Conservation (phyloP, 1,140 invertebrate species). For the Berghia stephanieae region DNA sequence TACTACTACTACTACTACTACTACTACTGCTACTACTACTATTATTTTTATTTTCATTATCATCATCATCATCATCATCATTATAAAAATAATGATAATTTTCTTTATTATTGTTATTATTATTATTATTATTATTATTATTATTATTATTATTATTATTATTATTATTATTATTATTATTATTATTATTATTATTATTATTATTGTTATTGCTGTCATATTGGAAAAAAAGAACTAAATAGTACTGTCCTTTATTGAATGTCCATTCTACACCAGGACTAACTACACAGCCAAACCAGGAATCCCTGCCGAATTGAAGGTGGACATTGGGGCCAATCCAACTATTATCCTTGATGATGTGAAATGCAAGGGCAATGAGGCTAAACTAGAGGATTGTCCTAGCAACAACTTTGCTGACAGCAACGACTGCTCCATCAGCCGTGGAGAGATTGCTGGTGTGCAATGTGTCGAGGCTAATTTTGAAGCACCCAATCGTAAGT, state of each 20-base stretch:
- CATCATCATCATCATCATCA: no score
- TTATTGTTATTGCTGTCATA: no score
- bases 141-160: no score
- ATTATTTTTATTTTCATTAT: no score
- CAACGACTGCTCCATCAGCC: constrained; percentile 43
- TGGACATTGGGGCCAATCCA: constrained; percentile 9
- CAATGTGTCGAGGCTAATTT: constrained; percentile 27
- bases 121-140: no score
- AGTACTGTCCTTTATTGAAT: not conserved
- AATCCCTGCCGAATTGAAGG: constrained; percentile 19
- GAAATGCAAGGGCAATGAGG: constrained; percentile 49
- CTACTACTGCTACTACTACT: no score
- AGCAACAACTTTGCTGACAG: constrained; percentile 48
- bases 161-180: no score
- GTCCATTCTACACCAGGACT: not conserved
- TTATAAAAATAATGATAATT: no score
- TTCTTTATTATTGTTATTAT: no score
- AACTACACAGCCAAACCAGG: constrained; percentile 30
- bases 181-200: no score
- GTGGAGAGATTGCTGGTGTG: constrained; percentile 52
- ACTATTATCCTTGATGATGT: constrained; percentile 71
- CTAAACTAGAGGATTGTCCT: constrained; percentile 43
- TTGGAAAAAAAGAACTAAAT: not conserved
- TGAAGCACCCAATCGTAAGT: constrained; percentile 26
- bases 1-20: no score